Percentiles rank a stretch among this genome's conserved stretches.
Evolutionary conservation across 2,888 invertebrate species (phyloP).

Genomic region (Apeira syringaria): DNA sequence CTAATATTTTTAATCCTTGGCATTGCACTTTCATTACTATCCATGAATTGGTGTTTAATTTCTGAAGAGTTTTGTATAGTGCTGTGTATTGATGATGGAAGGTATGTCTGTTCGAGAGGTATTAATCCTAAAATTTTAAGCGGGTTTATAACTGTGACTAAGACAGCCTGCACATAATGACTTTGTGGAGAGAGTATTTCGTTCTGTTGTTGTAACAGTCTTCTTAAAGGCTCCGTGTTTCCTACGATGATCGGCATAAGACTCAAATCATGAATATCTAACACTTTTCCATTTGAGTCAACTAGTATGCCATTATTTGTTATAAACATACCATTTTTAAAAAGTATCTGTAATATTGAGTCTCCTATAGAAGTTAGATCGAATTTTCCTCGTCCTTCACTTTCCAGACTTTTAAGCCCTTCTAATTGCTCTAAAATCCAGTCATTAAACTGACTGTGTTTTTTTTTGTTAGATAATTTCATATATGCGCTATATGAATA

Average conservation of each 20-base stretch:
- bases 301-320: conserved; percentile 37
- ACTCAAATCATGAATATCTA: conserved; percentile 44
- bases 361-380: conserved; percentile 37
- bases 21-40: too few relatives aligned
- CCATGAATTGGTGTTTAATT: neutral
- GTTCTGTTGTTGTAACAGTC: conserved; percentile 9
- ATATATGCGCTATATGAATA: too few relatives aligned
- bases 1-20: too few relatives aligned
- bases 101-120: conserved; percentile 43
- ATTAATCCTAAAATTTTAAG: conserved; percentile 54
- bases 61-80: neutral
- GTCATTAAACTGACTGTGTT: neutral
- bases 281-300: conserved; percentile 40
- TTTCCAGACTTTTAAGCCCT: conserved; percentile 27
- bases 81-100: neutral
- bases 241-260: conserved; percentile 56
- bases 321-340: conserved; percentile 43
- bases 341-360: conserved; percentile 42
- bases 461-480: too few relatives aligned
- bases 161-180: conserved; percentile 49
- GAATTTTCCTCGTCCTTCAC: conserved; percentile 6
- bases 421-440: conserved; percentile 38
- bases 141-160: conserved; percentile 47
- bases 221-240: conserved; percentile 36
- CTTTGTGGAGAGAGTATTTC: conserved; percentile 4